Evolutionary conservation across 1,140 invertebrate species (phyloP), one percentile per base, ranked within the genome.

Genomic region (Dreissena rostriformis): DNA sequence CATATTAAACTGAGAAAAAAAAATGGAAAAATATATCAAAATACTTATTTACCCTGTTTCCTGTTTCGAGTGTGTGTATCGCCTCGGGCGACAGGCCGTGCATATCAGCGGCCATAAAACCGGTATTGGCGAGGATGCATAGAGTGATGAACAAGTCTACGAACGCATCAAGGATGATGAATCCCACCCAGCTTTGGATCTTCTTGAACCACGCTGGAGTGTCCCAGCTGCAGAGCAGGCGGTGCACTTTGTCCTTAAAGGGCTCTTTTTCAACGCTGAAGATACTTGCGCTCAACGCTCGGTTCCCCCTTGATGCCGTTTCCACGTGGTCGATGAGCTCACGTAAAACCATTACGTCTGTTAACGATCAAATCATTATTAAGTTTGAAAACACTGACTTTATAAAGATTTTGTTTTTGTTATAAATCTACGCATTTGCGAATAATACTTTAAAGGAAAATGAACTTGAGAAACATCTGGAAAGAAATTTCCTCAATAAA

Each of bases 71-170:
- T n/a, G 97, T 95, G 77, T 94, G 95, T 72, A 97, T 96, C 52
- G 93, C 82, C 11, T 83, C 74, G 28, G 81, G 39, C 10, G 84
- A 68, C 97, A 98, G 99, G 83, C 97, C 96, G 93, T 99, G 96
- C 92, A 99, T 97, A 94, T 99, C 98, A 92, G 99, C 94, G 15
- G 98, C 98, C 98, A 99, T 99, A 94, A 99, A 99, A 78, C 98
- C 95, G 0, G 98, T 99, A 92, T 99, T 99, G 86, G 99, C 97
- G 73, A 99, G 97, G 94, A 99, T 99, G 94, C 98, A 99, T 61
- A 99, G 95, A 11, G 98, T 99, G 92, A 99, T 99, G 94, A 99
- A 99, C 84, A 99, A 95, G 93, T 99, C 98, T 86, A 99, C 97
- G 92, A 99, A 99, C 10, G 98, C 98, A 95, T 99, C 98, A 94